phyloP scores from a whole-genome alignment of 2,888 invertebrate genomes.

The Drosophila pseudotakahashii region DNA sequence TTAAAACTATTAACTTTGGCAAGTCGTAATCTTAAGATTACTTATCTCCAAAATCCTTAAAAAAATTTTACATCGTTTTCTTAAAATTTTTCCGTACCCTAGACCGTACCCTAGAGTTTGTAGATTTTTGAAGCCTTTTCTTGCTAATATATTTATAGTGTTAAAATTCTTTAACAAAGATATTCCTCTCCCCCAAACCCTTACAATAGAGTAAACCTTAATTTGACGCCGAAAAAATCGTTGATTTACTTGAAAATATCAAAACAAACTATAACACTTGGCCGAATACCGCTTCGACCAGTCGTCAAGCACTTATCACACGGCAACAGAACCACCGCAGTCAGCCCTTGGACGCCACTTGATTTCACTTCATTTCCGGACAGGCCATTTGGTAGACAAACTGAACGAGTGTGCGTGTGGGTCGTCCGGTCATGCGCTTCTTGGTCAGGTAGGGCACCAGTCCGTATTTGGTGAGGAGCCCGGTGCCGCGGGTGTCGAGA shows the following conservation, averaged over 20 bases:
- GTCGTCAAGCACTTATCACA: slow-evolving; percentile 4
- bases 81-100: too few relatives aligned
- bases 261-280: slow-evolving; percentile 5
- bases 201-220: not conserved
- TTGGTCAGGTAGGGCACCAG: slow-evolving; percentile 87
- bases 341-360: not conserved
- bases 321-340: slow-evolving; percentile 9
- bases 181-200: too few relatives aligned
- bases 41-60: too few relatives aligned
- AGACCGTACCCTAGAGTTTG: too few relatives aligned
- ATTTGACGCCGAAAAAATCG: slow-evolving; percentile 10
- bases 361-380: slow-evolving; percentile 68
- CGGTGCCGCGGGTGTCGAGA: slow-evolving; percentile 90
- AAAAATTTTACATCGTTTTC: too few relatives aligned
- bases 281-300: not conserved
- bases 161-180: too few relatives aligned
- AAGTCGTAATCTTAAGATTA: too few relatives aligned
- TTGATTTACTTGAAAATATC: slow-evolving; percentile 16
- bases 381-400: slow-evolving; percentile 85
- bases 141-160: too few relatives aligned
- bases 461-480: slow-evolving; percentile 86
- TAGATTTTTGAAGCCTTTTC: too few relatives aligned
- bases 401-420: slow-evolving; percentile 86
- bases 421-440: slow-evolving; percentile 87
- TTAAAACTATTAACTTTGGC: too few relatives aligned